These are phyloP conservation scores for Stictocephala bisonia DNA, from an alignment of 2,888 invertebrate species.

Conservation along the genomic window DNA sequence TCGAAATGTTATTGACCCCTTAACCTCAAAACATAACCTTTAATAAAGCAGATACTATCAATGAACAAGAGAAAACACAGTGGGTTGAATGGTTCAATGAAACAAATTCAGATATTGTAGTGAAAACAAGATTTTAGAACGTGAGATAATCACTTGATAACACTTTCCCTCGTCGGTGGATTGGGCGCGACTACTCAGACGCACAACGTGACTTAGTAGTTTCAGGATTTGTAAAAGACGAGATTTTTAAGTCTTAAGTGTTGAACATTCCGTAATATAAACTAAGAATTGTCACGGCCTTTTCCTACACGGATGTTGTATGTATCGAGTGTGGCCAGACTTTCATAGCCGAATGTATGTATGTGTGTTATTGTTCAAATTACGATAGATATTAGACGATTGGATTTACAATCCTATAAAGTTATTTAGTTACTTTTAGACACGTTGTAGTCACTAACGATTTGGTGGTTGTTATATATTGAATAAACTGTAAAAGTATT, in stretches of 20 bases:
- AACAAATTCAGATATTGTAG: neutral
- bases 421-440: too few relatives aligned
- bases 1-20: slow-evolving; percentile 1
- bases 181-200: neutral
- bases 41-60: neutral
- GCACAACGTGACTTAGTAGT: neutral
- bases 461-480: too few relatives aligned
- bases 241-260: neutral
- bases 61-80: neutral
- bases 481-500: too few relatives aligned
- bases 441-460: too few relatives aligned
- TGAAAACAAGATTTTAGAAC: neutral
- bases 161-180: neutral
- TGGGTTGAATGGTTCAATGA: neutral
- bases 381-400: too few relatives aligned
- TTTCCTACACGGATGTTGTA: neutral
- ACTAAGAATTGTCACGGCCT: neutral
- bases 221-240: neutral
- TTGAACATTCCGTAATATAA: neutral
- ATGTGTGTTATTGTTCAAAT: too few relatives aligned
- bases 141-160: neutral
- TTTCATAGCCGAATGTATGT: neutral
- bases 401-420: too few relatives aligned
- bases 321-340: neutral
- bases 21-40: neutral